Percentiles rank a stretch among this genome's conserved stretches.
phyloP scores from a whole-genome alignment of 1,140 invertebrate species.

The Reticulitermes speratus region DNA sequence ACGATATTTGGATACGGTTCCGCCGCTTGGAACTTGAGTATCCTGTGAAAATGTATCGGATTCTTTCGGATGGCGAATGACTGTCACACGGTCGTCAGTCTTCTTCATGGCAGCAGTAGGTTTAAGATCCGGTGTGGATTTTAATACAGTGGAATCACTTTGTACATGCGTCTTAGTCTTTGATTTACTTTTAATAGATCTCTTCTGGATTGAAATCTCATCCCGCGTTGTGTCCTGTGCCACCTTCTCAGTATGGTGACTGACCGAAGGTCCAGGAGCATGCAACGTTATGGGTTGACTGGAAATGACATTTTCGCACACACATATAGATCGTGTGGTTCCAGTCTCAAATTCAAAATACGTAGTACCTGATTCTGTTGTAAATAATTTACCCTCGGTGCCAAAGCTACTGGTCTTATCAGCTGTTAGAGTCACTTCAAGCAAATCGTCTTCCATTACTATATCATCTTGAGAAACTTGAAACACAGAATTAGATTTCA shows the following conservation, averaged over 20 bases:
- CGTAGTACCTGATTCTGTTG: constrained; percentile 9
- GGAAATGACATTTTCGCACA: constrained; percentile 29
- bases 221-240: neutral
- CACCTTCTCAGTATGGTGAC: neutral
- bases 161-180: neutral
- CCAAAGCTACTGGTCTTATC: neutral
- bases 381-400: neutral
- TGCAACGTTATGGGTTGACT: neutral
- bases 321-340: constrained; percentile 24
- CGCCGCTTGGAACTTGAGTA: neutral
- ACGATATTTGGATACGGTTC: constrained; percentile 20
- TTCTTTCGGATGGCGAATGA: neutral
- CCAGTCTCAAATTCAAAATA: constrained; percentile 27
- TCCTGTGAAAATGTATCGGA: neutral
- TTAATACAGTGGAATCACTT: neutral
- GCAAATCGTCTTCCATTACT: constrained; percentile 47
- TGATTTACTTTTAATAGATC: neutral
- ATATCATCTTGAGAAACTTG: constrained; percentile 38
- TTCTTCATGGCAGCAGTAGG: neutral
- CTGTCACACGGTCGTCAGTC: neutral
- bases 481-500: neutral
- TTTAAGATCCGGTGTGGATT: neutral
- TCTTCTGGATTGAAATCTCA: neutral
- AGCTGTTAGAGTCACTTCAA: constrained; percentile 45
- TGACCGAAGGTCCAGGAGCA: no score